Evolutionary conservation across 2,888 invertebrate species (phyloP), one percentile per base, ranked within the genome.

Genomic region (Eupeodes luniger): DNA sequence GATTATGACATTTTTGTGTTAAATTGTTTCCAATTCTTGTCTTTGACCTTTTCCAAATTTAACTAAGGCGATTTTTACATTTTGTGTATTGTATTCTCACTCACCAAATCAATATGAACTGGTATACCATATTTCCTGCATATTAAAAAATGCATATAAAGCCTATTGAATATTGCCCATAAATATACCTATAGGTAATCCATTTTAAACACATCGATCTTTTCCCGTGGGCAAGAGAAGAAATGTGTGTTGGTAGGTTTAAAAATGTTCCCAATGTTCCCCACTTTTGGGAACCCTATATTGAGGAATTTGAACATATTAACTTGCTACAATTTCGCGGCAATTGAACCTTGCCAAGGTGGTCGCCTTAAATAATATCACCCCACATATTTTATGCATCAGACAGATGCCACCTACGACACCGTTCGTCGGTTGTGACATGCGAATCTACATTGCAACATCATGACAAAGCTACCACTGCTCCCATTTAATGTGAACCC

Each of bases 401-500:
- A 76, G 76, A 55, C 69, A 81, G 77, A 81, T 62, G 61, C 61
- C 69, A 40, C 61, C 49, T 36, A 19, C 70, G 59, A 7, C 57
- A 14, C 5, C 16, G 10, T 19, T 19, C 19, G 7, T 57, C 14
- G 3, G 14, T 69, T 51, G 81, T 77, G 77, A 79, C 75, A 82
- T 75, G 69, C 79, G 86, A 51, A 82, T 82, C 70, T 78, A 69
- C 69, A 66, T 86, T 86, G 82, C 86, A 55, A 75, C 79, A 86
- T 59, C 75, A 74, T 40, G 34, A 44, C 49, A 72, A 36, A 57
- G 51, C 55, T 66, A 59, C 72, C 62, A 67, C 53, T 86, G 83
- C 69, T 76, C 86, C 79, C 79, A 86, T 79, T 86, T 66, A 59
- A 61, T 14, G 69, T 62, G 66, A 76, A 82, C 74, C 78, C 62